phyloP scores from a whole-genome alignment of 2,888 invertebrate species.

The Epirrhoe alternata region DNA sequence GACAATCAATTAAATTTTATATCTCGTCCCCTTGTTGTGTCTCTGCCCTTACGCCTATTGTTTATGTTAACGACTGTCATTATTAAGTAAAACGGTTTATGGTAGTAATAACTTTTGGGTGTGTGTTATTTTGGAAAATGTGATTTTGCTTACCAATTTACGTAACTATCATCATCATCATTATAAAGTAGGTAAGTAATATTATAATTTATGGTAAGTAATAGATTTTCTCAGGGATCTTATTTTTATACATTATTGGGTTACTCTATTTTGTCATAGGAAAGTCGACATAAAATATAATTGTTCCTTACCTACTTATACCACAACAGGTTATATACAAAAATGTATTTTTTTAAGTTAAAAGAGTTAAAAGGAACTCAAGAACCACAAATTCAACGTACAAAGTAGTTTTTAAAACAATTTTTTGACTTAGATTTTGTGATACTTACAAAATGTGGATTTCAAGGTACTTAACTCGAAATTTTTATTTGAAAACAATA shows the following conservation, averaged over 20 bases:
- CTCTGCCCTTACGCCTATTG: conserved; percentile 44
- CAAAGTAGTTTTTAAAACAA: too few relatives aligned
- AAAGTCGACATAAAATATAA: neutral
- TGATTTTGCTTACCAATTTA: conserved; percentile 24
- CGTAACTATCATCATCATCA: neutral
- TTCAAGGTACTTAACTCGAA: too few relatives aligned
- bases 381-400: too few relatives aligned
- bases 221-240: neutral
- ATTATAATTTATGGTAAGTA: too few relatives aligned
- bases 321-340: too few relatives aligned
- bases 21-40: conserved; percentile 36
- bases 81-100: conserved; percentile 60
- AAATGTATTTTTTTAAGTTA: too few relatives aligned
- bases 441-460: too few relatives aligned
- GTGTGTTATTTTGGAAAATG: conserved; percentile 28
- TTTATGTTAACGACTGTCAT: conserved; percentile 57
- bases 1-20: conserved; percentile 62
- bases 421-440: too few relatives aligned
- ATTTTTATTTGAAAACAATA: too few relatives aligned
- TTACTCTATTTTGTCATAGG: neutral
- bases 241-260: neutral
- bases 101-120: conserved; percentile 49
- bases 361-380: too few relatives aligned
- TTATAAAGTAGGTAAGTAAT: too few relatives aligned
- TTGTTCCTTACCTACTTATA: too few relatives aligned